phyloP scores from a whole-genome alignment of 2,113 vertebrate genomes.

The Gymnogyps californianus region DNA sequence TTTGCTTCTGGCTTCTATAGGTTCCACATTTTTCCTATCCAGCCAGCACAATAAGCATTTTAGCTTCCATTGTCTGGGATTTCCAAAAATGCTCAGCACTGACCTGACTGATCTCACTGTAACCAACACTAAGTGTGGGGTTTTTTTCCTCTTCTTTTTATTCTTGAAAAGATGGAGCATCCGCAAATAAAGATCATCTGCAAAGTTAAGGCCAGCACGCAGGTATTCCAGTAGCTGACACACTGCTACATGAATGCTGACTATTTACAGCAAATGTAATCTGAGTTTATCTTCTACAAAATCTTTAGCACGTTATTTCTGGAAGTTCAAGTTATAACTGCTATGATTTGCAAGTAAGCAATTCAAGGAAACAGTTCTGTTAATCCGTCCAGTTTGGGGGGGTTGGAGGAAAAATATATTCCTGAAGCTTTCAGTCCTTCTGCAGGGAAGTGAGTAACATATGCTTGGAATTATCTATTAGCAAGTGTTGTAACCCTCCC shows the following conservation, averaged over 20 bases:
- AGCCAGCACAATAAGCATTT: neutral
- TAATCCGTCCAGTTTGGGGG: neutral
- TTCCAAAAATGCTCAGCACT: neutral
- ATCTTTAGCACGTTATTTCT: neutral
- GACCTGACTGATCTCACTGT: neutral
- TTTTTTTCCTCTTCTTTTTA: neutral
- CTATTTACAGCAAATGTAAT: neutral
- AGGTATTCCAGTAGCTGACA: constrained; percentile 10
- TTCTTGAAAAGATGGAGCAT: neutral
- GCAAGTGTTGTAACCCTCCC: neutral
- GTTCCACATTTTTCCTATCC: constrained; percentile 11
- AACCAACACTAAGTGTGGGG: neutral
- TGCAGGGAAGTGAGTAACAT: neutral
- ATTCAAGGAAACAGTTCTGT: neutral
- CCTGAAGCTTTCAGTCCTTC: neutral
- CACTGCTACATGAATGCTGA: neutral
- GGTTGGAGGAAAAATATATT: neutral
- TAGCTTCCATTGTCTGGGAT: neutral
- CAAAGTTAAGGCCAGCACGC: neutral
- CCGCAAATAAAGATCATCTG: neutral
- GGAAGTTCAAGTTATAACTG: neutral
- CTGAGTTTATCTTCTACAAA: neutral
- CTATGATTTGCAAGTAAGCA: neutral
- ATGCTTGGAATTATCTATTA: neutral
- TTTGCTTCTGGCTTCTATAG: constrained; percentile 40